Evolutionary conservation across 2,888 invertebrate species (phyloP), one percentile per base, ranked within the genome.

Genomic region (Hipparchia semele): DNA sequence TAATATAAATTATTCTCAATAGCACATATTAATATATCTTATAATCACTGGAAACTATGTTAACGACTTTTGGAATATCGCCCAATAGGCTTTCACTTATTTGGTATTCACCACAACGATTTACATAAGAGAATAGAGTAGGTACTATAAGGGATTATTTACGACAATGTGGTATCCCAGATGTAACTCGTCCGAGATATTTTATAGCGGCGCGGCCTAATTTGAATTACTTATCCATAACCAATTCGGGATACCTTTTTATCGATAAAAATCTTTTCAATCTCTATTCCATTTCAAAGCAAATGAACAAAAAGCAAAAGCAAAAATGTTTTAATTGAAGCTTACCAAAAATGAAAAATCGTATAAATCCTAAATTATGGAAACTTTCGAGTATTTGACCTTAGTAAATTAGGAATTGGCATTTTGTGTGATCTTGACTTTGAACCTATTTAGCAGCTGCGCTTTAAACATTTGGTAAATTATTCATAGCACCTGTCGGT

Each of bases 371-470:
- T 39, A 5, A 39, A 39, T 39, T 49, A 13, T 61, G 54, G 61
- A 13, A 61, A 58, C 62, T 58, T 60, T 64, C 60, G 61, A 23
- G 45, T 67, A 49, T 4, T 23, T n/a, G 68, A 46, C 62, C 67
- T 68, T 49, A 68, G 60, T 59, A 45, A 49, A 65, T 60, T 68
- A 54, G 54, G 53, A 69, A 9, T 61, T 53, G 61, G 69, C 13
- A 68, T 67, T 72, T 68, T 12, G 46, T 46, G 60, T 65, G 73
- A 60, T 68, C 73, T 73, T 73, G 73, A 73, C 73, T 71, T 73
- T 73, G 73, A 73, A 71, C 59, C 62, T 45, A 68, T 59, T 59
- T 58, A 58, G 51, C 65, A 23, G 45, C 53, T 66, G 53, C 49
- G 64, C 58, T 68, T 68, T 58, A 46, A 49, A n/a, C 9, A 33